Percentiles rank a stretch among this genome's conserved stretches.
phyloP scores from a whole-genome alignment of 2,797 vertebrate species.

The Atherinosoma microstoma region DNA sequence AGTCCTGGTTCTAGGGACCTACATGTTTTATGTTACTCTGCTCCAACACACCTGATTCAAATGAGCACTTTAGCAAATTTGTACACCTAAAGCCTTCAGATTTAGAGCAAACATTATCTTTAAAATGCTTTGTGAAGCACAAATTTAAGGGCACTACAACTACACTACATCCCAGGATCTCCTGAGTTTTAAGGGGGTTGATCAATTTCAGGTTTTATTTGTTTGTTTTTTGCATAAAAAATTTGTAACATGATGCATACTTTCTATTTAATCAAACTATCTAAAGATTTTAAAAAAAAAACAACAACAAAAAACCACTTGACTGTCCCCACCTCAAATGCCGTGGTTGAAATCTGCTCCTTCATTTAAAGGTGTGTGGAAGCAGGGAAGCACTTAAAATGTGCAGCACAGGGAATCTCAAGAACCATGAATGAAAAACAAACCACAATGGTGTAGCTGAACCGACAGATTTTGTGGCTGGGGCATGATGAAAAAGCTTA shows the following conservation, averaged over 20 bases:
- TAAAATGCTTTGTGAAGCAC: neutral
- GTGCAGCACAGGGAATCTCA: too few species aligned
- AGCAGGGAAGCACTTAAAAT: neutral
- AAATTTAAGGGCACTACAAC: too few species aligned
- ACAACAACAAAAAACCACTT: too few species aligned
- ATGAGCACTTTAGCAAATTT: neutral
- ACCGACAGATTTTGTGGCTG: neutral
- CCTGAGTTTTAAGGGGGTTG: too few species aligned
- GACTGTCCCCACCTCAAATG: neutral
- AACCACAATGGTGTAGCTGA: neutral
- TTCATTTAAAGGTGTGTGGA: neutral
- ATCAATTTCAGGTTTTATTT: neutral
- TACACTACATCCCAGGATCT: neutral
- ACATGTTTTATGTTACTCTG: neutral
- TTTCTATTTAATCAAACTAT: too few species aligned
- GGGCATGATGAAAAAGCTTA: neutral
- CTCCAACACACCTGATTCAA: neutral
- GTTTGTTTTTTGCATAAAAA: neutral
- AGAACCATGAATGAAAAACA: neutral
- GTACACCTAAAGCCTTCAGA: too few species aligned
- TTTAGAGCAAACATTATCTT: too few species aligned
- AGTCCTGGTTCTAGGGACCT: neutral
- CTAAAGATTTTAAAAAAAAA: too few species aligned
- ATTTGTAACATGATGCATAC: too few species aligned
- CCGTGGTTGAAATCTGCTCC: neutral